Base-by-base conservation (phyloP, 2,113 vertebrate genomes). In the Phalacrocorax pelagicus region DNA sequence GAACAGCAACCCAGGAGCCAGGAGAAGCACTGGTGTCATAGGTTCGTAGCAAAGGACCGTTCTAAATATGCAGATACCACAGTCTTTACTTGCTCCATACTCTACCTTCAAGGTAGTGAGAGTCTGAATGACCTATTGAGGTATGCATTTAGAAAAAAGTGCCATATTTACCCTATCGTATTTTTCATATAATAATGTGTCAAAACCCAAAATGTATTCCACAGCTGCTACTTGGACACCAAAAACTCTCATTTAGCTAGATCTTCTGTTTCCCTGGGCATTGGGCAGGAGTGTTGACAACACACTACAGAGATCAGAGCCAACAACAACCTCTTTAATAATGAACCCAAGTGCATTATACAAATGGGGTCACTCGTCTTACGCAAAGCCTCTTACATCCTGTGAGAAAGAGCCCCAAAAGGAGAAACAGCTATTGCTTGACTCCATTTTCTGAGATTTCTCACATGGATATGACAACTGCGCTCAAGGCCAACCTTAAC, bases 121-220 rank as follows among this genome's bases (percentile, higher is more conserved):
- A 51, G 3, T 2, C 4, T 51, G 42, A 84, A 61, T 22, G 10
- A 65, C 32, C 34, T 51, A 22, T 0, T 10, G 17, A 81, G 13
- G 30, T 23, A 70, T 9, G 12, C 26, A 18, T 21, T 66, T 59
- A 46, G 30, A 17, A 91, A 94, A 94, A 87, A 69, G 49, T 2
- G 32, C 5, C 2, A 1, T 14, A 29, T 29, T 86, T 42, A 40
- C 46, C 9, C 2, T 17, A 47, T 11, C 0, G 0, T 20, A 36
- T 18, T 34, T 57, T 88, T 73, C 20, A 15, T 69, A 80, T 12
- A 70, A 71, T 29, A 44, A 83, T 5, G 9, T 0, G 0, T 85
- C 27, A 69, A 81, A 73, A 12, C 26, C 21, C 12, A 16, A 58
- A 83, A 51, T 15, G 26, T 82, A 66, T 73, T 70, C 36, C 46